Base-by-base conservation (phyloP, 2,888 invertebrate species). In the Drosophila multiciliata region DNA sequence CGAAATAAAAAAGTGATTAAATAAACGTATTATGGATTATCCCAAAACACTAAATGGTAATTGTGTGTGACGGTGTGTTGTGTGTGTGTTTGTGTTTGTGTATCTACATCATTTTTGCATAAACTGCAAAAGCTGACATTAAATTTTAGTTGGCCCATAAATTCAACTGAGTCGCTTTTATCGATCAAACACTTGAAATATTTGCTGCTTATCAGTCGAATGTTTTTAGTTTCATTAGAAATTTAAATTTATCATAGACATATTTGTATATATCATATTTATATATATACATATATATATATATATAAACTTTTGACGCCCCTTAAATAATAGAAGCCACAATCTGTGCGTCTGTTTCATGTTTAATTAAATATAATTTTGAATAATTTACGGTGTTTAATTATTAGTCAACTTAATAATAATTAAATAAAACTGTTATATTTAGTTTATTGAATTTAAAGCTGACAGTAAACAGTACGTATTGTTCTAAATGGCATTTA, bases 31-130 rank as follows among this genome's bases (percentile, higher is more conserved):
- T 75, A 91, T 91, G 91, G 91, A 91, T 82, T 91, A 91, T 82
- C 84, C 91, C 65, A 91, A 91, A 81, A 73, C 87, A 48, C 72
- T 91, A 55, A 88, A 90, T 82, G 91, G 91, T 91, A 91, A 91
- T 78, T 62, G 12, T 26, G 45, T 45, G 45, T 7, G 20, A 1
- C 12, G 3, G 20, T n/a, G n/a, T 42, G 11, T n/a, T 9, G n/a
- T 2, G 38, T 33, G n/a, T 52, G 11, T 26, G 26, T 42, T 11
- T 48, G 23, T 12, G 17, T 20, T 32, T 42, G 29, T 60, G n/a
- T 62, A 17, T 65, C 23, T 38, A 2, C 54, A 40, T 49, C 38
- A 3, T 52, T 35, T 55, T 48, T 60, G 68, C 54, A 75, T 67
- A 75, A 74, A 72, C 85, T 73, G 84, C 67, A 70, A 67, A 73